These are phyloP conservation scores for Uropsilus gracilis DNA, from an alignment of 2,113 vertebrate genomes.

Conservation along the genomic window DNA sequence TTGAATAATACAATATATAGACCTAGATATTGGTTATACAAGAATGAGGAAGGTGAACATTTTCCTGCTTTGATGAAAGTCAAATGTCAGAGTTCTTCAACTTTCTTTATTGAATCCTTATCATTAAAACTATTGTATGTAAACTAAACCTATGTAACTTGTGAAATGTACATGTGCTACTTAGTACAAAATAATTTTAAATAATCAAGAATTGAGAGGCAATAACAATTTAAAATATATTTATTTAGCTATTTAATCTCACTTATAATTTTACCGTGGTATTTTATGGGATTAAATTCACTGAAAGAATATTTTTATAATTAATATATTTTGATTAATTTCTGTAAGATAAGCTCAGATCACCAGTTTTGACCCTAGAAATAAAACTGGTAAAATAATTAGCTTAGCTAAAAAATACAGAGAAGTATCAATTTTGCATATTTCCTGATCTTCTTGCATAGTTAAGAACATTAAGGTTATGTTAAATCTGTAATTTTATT, in stretches of 20 bases:
- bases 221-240: neutral
- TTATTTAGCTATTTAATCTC: neutral
- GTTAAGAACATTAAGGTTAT: neutral
- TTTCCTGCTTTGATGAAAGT: neutral
- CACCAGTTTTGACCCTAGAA: neutral
- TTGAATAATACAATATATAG: neutral
- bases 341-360: neutral
- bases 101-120: neutral
- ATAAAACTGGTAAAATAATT: neutral
- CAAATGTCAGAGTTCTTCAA: neutral
- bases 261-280: neutral
- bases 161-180: neutral
- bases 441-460: neutral
- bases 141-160: neutral
- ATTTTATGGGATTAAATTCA: neutral
- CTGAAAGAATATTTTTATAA: neutral
- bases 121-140: neutral
- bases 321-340: neutral
- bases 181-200: neutral
- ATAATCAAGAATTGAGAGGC: neutral
- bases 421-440: neutral
- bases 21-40: neutral
- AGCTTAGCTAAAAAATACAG: neutral
- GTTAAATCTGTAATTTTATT: neutral
- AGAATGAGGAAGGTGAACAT: neutral